These are phyloP conservation scores for Drosophila miranda DNA, from an alignment of 1,140 invertebrate species.

Conservation along the genomic window DNA sequence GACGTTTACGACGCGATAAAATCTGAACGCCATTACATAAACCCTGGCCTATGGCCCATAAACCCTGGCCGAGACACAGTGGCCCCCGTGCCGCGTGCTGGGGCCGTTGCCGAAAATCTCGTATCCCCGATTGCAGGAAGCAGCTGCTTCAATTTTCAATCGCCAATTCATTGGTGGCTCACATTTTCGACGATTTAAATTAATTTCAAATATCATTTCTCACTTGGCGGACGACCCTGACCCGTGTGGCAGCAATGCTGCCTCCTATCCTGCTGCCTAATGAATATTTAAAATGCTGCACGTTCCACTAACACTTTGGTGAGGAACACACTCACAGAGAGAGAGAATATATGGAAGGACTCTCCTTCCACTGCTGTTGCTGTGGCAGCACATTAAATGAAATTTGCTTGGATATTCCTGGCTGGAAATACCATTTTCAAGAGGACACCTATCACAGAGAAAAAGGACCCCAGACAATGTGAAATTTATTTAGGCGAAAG, in stretches of 20 bases:
- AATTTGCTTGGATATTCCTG: constrained; percentile 48
- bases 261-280: constrained; percentile 47
- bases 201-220: constrained; percentile 77
- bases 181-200: constrained; percentile 75
- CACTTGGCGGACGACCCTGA: constrained; percentile 59
- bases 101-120: not conserved
- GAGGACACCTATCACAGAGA: not conserved
- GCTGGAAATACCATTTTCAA: too few relatives aligned
- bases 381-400: constrained; percentile 51
- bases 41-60: constrained; percentile 36
- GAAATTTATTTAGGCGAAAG: constrained; percentile 42
- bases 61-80: constrained; percentile 43
- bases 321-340: not conserved
- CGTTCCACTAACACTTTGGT: constrained; percentile 26
- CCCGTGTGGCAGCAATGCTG: constrained; percentile 28
- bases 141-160: constrained; percentile 45
- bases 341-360: constrained; percentile 16
- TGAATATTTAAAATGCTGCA: constrained; percentile 76
- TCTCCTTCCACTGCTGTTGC: constrained; percentile 48
- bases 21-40: constrained; percentile 57
- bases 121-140: constrained; percentile 11
- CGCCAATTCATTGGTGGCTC: constrained; percentile 51
- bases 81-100: not conserved
- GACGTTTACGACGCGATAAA: constrained; percentile 74
- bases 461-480: constrained; percentile 13